phyloP scores from a whole-genome alignment of 2,113 vertebrate genomes.

The Cyprinodon variegatus region DNA sequence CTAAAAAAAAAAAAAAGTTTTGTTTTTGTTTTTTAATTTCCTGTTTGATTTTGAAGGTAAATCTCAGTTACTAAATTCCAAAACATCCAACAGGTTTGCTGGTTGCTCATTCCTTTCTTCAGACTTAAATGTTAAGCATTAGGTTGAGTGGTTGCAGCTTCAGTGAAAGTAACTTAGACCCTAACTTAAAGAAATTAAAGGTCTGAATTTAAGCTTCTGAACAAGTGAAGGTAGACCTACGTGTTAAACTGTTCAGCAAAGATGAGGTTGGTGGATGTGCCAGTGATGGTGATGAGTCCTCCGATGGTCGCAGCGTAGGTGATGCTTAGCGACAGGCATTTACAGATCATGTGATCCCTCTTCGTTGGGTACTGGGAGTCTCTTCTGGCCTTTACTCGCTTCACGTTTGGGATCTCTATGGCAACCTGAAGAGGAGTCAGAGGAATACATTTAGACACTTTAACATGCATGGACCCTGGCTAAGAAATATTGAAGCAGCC shows the following conservation, averaged over 20 bases:
- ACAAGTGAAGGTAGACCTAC: conserved; percentile 69
- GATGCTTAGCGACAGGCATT: conserved; percentile 94
- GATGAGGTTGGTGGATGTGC: conserved; percentile 97
- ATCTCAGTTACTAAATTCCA: too few species aligned
- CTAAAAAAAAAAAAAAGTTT: too few species aligned
- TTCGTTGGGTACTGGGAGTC: conserved; percentile 87
- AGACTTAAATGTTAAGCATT: too few species aligned
- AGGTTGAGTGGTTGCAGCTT: too few species aligned
- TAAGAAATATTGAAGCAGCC: neutral
- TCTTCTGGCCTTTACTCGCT: conserved; percentile 74
- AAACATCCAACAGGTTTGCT: too few species aligned
- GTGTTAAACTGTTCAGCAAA: conserved; percentile 98
- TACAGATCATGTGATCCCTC: conserved; percentile 95
- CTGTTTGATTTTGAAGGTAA: too few species aligned
- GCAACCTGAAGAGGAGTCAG: conserved; percentile 69
- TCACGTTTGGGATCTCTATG: conserved; percentile 73
- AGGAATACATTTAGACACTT: neutral
- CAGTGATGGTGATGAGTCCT: conserved; percentile 96
- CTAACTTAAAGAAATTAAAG: too few species aligned
- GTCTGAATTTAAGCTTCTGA: too few species aligned
- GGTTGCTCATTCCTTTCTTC: too few species aligned
- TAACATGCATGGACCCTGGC: neutral
- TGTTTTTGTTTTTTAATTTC: too few species aligned
- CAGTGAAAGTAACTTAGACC: too few species aligned
- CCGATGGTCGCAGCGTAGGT: conserved; percentile 96